Conservation (phyloP, 2,888 invertebrate genomes). For the Pycnomerus fuliginosus region DNA sequence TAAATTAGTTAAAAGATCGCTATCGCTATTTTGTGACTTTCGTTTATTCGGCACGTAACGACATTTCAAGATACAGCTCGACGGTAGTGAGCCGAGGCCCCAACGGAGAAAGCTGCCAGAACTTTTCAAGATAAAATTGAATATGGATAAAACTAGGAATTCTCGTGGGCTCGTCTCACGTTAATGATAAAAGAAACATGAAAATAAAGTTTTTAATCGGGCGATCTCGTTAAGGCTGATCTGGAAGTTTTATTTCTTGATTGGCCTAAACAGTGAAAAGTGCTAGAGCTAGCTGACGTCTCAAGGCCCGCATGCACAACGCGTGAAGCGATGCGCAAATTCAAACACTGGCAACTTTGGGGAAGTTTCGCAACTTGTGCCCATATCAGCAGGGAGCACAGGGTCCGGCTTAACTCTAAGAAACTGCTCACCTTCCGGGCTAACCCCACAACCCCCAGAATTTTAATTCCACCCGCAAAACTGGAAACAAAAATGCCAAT, state of each 20-base stretch:
- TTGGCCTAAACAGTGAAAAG: constrained; percentile 17
- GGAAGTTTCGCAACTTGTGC: constrained; percentile 42
- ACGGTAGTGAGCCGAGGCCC: too few species aligned
- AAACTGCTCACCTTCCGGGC: constrained; percentile 35
- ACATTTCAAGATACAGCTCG: too few species aligned
- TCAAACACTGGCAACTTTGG: constrained; percentile 49
- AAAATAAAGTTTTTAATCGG: constrained; percentile 10
- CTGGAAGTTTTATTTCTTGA: constrained; percentile 11
- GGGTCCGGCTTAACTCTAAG: constrained; percentile 40
- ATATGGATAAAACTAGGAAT: constrained; percentile 51
- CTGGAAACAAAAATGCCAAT: constrained; percentile 35
- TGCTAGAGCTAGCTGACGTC: constrained; percentile 30
- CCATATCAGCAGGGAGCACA: constrained; percentile 42
- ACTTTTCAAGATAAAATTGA: constrained; percentile 49
- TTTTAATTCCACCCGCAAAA: constrained; percentile 18
- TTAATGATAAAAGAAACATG: constrained; percentile 2
- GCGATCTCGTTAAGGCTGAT: constrained; percentile 2
- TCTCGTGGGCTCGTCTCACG: constrained; percentile 34
- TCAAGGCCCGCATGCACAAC: constrained; percentile 46
- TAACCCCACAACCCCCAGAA: background rate
- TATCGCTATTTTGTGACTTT: too few species aligned
- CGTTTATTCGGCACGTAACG: too few species aligned
- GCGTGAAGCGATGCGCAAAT: constrained; percentile 52
- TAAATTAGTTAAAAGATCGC: too few species aligned
- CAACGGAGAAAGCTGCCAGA: constrained; percentile 44